phyloP scores from a whole-genome alignment of 2,888 invertebrate genomes.

The Allacma fusca region DNA sequence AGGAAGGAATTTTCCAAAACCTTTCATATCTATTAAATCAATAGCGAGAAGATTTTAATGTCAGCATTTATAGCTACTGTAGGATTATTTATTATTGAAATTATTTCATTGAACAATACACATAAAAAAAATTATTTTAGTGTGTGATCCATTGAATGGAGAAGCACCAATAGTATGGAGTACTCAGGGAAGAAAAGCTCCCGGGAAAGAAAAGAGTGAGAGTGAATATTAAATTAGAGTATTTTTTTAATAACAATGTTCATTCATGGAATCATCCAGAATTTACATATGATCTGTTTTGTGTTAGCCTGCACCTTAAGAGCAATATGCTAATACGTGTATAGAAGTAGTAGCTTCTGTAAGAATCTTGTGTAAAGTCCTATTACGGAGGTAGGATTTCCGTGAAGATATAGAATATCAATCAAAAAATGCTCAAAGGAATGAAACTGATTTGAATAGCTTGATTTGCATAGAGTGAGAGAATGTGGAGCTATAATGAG shows the following conservation, averaged over 20 bases:
- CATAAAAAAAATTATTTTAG: no score
- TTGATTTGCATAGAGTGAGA: slow-evolving; percentile 9
- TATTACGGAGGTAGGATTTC: slow-evolving; percentile 7
- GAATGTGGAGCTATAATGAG: slow-evolving; percentile 5
- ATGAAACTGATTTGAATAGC: slow-evolving; percentile 36
- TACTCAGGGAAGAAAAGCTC: no score
- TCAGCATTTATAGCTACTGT: no score
- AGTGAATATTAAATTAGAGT: slow-evolving; percentile 44
- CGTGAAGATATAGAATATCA: slow-evolving; percentile 48
- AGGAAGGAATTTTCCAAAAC: no score
- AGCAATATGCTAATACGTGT: background rate
- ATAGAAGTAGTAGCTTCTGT: background rate
- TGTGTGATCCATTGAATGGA: no score
- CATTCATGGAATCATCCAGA: background rate
- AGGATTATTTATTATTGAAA: no score
- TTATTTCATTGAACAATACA: no score
- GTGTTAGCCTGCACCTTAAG: background rate
- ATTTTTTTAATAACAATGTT: slow-evolving; percentile 5
- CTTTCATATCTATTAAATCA: no score
- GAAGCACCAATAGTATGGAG: no score
- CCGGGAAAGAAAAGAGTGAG: slow-evolving; percentile 19
- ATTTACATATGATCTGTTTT: slow-evolving; percentile 17
- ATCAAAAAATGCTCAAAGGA: slow-evolving; percentile 46
- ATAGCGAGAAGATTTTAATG: no score
- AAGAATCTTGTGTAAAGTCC: background rate